phyloP scores from a whole-genome alignment of 2,888 invertebrate genomes.

The Abscondita cerata region DNA sequence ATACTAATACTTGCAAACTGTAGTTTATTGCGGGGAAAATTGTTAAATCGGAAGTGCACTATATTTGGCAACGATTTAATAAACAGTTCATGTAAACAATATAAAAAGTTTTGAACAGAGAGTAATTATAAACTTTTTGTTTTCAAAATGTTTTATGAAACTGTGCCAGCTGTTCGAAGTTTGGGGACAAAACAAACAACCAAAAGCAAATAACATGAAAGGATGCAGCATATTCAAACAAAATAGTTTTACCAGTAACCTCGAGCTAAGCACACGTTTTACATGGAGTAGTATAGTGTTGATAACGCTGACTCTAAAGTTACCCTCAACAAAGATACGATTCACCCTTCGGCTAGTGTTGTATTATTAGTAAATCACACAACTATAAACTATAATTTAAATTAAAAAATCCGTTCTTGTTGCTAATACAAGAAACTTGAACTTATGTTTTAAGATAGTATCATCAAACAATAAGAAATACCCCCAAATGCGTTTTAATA shows the following conservation, averaged over 20 bases:
- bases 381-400: neutral
- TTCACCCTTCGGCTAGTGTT: neutral
- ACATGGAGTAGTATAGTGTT: constrained; percentile 16
- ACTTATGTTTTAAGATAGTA: too few species aligned
- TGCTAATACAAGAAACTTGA: too few species aligned
- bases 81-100: too few species aligned
- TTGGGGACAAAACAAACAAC: constrained; percentile 28
- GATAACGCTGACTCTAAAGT: constrained; percentile 18
- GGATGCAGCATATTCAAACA: constrained; percentile 32
- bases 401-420: constrained; percentile 3
- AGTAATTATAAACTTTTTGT: constrained; percentile 28
- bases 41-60: too few species aligned
- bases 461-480: too few species aligned
- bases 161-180: constrained; percentile 27
- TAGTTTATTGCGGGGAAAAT: neutral
- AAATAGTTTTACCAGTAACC: constrained; percentile 30
- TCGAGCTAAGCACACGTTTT: constrained; percentile 20
- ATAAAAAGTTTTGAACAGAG: constrained; percentile 8
- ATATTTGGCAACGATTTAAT: too few species aligned
- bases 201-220: constrained; percentile 31
- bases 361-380: neutral
- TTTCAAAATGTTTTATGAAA: constrained; percentile 25
- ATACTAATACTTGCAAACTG: constrained; percentile 16
- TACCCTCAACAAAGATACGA: constrained; percentile 13
- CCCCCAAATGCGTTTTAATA: too few species aligned